phyloP scores from a whole-genome alignment of 2,113 vertebrate species.

The Spheniscus mendiculus region DNA sequence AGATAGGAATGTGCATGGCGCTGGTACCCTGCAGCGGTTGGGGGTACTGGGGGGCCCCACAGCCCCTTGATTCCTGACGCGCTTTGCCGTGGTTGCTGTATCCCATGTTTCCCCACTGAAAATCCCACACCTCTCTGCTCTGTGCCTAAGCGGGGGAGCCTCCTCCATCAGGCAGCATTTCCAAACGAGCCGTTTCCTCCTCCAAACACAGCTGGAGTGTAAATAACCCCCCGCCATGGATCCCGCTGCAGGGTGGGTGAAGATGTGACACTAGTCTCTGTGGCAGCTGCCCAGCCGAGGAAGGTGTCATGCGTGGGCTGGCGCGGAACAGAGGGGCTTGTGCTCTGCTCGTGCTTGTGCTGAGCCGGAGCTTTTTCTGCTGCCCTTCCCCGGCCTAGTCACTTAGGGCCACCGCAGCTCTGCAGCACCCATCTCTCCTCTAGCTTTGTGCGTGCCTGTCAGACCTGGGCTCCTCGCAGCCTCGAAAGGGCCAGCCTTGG shows the following conservation, averaged over 20 bases:
- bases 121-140: not conserved
- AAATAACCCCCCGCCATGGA: not conserved
- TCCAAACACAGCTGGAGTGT: not conserved
- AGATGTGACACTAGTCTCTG: fast-evolving
- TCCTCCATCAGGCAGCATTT: not conserved
- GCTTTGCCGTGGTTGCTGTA: fast-evolving
- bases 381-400: too few species aligned
- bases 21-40: not conserved
- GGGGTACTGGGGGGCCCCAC: not conserved
- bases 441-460: not conserved
- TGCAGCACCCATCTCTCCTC: not conserved
- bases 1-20: fast-evolving
- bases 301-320: not conserved
- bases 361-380: not conserved
- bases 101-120: not conserved
- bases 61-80: not conserved
- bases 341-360: too few species aligned
- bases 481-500: not conserved
- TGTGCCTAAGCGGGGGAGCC: not conserved
- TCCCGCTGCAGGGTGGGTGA: not conserved
- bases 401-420: not conserved
- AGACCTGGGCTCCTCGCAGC: not conserved
- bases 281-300: not conserved
- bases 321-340: not conserved
- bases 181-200: not conserved